Evolutionary conservation across 2,888 invertebrate species (phyloP), one percentile per base, ranked within the genome.

Genomic region (Athripsodes cinereus): DNA sequence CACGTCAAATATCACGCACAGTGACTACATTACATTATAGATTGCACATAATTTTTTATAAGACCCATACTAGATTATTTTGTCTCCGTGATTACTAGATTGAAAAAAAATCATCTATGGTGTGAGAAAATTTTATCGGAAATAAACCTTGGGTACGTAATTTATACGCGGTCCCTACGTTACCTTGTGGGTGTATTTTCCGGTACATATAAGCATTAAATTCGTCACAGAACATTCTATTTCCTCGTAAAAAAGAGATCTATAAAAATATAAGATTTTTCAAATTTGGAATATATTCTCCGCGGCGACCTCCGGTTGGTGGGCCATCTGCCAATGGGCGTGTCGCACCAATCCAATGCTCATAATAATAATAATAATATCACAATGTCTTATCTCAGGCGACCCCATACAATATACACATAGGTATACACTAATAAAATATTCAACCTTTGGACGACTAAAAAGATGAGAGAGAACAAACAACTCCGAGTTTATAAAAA

Each of bases 301-400:
- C 20, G 22, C 55, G 35, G 53, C 40, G 40, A 47, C 51, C 53
- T 48, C 56, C 54, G 62, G 60, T 62, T 62, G 62, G 62, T 50
- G 49, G 59, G 57, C 58, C 62, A 58, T 55, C 58, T 60, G 62
- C 47, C 26, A 8, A 60, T 55, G 60, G 62, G 62, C 62, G 62
- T 62, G 62, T 52, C 47, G 53, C 20, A 58, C 62, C 62, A 62
- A 62, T 62, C 58, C 57, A 62, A 62, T 52, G 50, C 58, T 60
- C 60, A 60, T 58, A 60, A 60, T 56, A 54, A 8, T 31, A 31
- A 6, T 8, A 8, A 40, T 16, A 40, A 13, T 52, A 56, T 53
- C 57, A 51, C 60, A 48, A 53, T 60, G 59, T 62, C 62, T 62
- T 62, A 40, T 40, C 57, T 57, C 55, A 40, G 44, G 47, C 57